A percentile compares a stretch with the other conserved stretches of the same genome.
These are phyloP conservation scores for Sebastes miniatus DNA, from an alignment of 2,797 vertebrate genomes.

Conservation along the genomic window DNA sequence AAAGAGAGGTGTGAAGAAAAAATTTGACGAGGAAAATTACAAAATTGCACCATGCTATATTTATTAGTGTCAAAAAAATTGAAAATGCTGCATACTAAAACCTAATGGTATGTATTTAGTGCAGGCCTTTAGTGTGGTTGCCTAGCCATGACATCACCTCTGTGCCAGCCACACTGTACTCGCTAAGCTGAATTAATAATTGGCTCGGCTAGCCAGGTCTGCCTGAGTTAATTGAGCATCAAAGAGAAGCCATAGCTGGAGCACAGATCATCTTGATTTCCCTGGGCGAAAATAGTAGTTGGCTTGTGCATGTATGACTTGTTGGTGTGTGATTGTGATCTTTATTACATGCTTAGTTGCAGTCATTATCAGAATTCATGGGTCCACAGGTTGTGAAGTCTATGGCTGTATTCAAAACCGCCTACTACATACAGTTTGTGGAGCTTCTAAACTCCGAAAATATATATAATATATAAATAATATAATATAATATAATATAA, in stretches of 20 bases:
- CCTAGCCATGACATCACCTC: conserved; percentile 45
- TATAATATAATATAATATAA: too few species aligned
- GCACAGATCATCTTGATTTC: conserved; percentile 73
- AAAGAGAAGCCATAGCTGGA: conserved; percentile 64
- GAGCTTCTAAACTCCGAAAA: too few species aligned
- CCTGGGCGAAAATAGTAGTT: conserved; percentile 41
- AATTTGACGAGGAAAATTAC: background rate
- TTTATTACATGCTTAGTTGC: conserved; percentile 13
- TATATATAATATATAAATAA: too few species aligned
- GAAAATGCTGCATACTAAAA: conserved; percentile 29
- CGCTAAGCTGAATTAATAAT: conserved; percentile 74
- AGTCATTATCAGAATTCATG: background rate
- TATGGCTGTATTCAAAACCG: background rate
- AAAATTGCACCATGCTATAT: background rate
- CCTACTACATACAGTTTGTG: too few species aligned
- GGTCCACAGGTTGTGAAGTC: background rate
- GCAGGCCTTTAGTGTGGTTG: conserved; percentile 26
- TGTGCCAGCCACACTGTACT: conserved; percentile 50
- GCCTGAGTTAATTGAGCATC: conserved; percentile 80
- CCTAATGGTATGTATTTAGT: conserved; percentile 40
- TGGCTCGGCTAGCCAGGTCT: conserved; percentile 76
- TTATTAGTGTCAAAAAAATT: conserved; percentile 38
- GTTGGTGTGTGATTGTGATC: conserved; percentile 31
- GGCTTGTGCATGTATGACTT: conserved; percentile 30
- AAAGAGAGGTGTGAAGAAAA: conserved; percentile 19